Conservation (phyloP, 2,113 vertebrate species). For the Lampris incognitus region DNA sequence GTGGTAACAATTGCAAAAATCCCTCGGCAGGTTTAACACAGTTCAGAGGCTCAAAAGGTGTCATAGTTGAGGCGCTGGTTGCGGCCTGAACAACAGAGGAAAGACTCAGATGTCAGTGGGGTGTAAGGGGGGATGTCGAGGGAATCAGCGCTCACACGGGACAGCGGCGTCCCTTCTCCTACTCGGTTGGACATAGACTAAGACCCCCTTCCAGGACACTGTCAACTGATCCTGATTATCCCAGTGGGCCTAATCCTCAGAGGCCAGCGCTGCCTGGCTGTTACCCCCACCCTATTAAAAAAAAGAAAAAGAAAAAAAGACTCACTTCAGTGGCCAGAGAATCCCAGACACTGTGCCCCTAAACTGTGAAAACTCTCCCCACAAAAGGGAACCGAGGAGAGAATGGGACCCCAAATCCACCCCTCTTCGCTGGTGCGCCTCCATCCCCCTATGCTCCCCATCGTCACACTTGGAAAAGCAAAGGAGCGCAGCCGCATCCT, state of each 20-base stretch:
- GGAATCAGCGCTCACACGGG: slow-evolving; percentile 60
- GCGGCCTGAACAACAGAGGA: slow-evolving; percentile 31
- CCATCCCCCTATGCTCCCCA: slow-evolving; percentile 53
- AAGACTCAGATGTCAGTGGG: slow-evolving; percentile 57
- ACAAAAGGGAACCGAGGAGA: slow-evolving; percentile 76
- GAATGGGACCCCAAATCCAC: slow-evolving; percentile 70
- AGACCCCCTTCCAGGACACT: slow-evolving; percentile 78
- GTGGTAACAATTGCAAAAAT: not conserved
- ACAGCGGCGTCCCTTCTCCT: slow-evolving; percentile 74
- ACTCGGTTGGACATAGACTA: slow-evolving; percentile 74
- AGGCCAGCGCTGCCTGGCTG: slow-evolving; percentile 56
- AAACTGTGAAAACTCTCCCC: slow-evolving; percentile 84
- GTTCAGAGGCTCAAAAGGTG: slow-evolving; percentile 35
- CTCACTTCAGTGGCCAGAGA: slow-evolving; percentile 83
- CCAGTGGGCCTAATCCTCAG: slow-evolving; percentile 81
- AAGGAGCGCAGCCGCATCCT: slow-evolving; percentile 81
- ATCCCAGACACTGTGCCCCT: slow-evolving; percentile 79
- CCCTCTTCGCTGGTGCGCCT: slow-evolving; percentile 31
- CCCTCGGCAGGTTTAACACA: slow-evolving; percentile 20
- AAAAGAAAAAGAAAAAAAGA: too few relatives aligned
- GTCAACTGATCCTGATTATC: slow-evolving; percentile 85
- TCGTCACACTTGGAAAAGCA: slow-evolving; percentile 85
- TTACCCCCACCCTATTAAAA: too few relatives aligned
- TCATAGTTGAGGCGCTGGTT: slow-evolving; percentile 39
- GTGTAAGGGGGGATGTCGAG: slow-evolving; percentile 50